Base-by-base conservation (phyloP, 2,113 vertebrate genomes). In the Chiloscyllium plagiosum region DNA sequence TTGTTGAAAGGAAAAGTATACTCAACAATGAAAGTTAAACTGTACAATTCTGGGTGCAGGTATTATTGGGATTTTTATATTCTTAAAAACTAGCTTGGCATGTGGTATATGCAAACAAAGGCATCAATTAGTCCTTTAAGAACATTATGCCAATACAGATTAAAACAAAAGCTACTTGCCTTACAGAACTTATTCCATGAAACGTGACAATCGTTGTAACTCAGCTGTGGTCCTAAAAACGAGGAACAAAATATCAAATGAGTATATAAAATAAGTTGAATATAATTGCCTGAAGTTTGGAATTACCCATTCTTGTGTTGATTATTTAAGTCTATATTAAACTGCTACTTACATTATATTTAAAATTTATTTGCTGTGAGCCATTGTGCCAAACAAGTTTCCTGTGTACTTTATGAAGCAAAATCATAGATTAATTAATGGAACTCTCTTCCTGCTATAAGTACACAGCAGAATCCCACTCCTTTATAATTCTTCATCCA, bases 171-270 rank as follows among this genome's bases (percentile, higher is more conserved):
- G 12, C 61, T 66, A 72, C 83, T 8, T 97, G 99, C 99, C 98
- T 99, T 99, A 95, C 98, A 99, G 97, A 99, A 99, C 97, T 98
- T 99, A 47, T 98, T 98, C 99, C 99, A 99, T 96, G 98, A 98
- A 33, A 99, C 97, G 0, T 99, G 98, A 95, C 98, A 98, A 96
- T 99, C 99, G 83, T 96, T 98, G 96, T 98, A 98, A 97, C 97
- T 97, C 68, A 97, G 96, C 29, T 98, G 98, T 78, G 98, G 98
- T 96, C 98, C 99, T 99, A 93, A 85, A 98, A 96, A 42, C 1
- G 96, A 96, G 96, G 72, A 93, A 90, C 2, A 95, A 50, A 50
- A 72, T 72, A 76, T 24, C 22, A 68, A 93, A 2, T 94, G 61
- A 94, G 50, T 95, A 52, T 95, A 3, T 68, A 68, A 95, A 47